Percentiles rank a stretch among this genome's conserved stretches.
Conservation (phyloP, 2,888 invertebrate species). For the Synergus umbraculus region DNA sequence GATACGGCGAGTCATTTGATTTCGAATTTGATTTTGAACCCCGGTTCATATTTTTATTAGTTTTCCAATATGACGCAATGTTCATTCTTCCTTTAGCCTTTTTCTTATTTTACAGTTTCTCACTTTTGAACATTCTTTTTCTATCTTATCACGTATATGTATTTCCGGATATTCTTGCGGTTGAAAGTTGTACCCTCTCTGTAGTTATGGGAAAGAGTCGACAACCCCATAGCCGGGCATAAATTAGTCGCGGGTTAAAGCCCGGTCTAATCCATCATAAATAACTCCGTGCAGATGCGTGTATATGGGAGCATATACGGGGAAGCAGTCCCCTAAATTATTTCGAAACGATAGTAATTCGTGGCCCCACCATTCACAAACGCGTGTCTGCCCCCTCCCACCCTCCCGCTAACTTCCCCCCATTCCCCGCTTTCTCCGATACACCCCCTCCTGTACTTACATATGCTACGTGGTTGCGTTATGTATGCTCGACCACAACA, state of each 20-base stretch:
- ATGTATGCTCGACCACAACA: constrained; percentile 50
- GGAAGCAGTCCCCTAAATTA: constrained; percentile 75
- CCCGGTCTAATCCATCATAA: constrained; percentile 76
- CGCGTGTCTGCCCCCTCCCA: constrained; percentile 11
- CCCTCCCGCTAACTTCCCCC: constrained; percentile 43
- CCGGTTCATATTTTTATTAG: too few species aligned
- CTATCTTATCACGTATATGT: constrained; percentile 20
- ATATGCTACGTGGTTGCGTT: constrained; percentile 54
- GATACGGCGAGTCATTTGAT: too few species aligned
- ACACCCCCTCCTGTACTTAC: constrained; percentile 54
- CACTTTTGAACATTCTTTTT: background rate
- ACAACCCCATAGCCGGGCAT: constrained; percentile 69
- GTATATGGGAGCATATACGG: constrained; percentile 63
- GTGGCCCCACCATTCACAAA: constrained; percentile 52
- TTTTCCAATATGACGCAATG: too few species aligned
- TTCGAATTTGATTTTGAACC: background rate
- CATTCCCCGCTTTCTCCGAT: constrained; percentile 45
- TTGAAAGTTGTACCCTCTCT: constrained; percentile 20
- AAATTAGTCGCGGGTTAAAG: constrained; percentile 75
- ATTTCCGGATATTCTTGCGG: constrained; percentile 39
- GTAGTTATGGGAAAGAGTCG: constrained; percentile 56
- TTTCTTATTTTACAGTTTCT: background rate
- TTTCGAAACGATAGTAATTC: constrained; percentile 66
- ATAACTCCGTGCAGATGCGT: constrained; percentile 76
- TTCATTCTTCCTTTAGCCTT: background rate